phyloP scores from a whole-genome alignment of 2,888 invertebrate species.

The Agrochola macilenta region DNA sequence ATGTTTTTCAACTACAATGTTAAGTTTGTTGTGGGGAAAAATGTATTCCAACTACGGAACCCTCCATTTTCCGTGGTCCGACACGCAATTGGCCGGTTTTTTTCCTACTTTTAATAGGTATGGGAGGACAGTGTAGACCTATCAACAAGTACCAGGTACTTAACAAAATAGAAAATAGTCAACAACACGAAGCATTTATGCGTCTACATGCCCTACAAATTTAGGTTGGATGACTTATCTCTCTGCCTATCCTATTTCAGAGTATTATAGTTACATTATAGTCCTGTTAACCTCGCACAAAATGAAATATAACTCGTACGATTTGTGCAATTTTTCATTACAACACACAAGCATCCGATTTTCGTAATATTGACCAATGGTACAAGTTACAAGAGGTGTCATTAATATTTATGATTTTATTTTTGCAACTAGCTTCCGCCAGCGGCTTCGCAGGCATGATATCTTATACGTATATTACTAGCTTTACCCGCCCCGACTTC shows the following conservation, averaged over 20 bases:
- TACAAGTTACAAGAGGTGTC: constrained; percentile 30
- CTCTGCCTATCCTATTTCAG: not conserved
- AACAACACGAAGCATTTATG: too few species aligned
- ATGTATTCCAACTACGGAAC: too few species aligned
- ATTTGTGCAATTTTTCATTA: constrained; percentile 63
- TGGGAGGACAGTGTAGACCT: not conserved
- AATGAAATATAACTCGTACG: constrained; percentile 46
- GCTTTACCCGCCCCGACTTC: too few species aligned
- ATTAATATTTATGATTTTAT: not conserved
- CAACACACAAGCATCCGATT: constrained; percentile 61
- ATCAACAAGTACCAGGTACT: not conserved
- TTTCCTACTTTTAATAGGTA: too few species aligned
- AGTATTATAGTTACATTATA: not conserved
- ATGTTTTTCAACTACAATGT: too few species aligned
- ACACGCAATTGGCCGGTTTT: too few species aligned
- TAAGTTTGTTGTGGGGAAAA: too few species aligned
- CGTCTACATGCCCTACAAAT: too few species aligned
- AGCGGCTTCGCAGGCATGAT: too few species aligned
- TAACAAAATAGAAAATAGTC: too few species aligned
- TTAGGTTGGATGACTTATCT: not conserved
- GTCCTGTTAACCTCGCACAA: constrained; percentile 44
- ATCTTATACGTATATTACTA: too few species aligned
- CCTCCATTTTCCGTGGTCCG: too few species aligned
- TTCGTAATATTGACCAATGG: constrained; percentile 54
- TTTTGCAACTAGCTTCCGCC: not conserved